Base-by-base conservation (phyloP, 2,797 vertebrate species). In the Eulemur mongoz region DNA sequence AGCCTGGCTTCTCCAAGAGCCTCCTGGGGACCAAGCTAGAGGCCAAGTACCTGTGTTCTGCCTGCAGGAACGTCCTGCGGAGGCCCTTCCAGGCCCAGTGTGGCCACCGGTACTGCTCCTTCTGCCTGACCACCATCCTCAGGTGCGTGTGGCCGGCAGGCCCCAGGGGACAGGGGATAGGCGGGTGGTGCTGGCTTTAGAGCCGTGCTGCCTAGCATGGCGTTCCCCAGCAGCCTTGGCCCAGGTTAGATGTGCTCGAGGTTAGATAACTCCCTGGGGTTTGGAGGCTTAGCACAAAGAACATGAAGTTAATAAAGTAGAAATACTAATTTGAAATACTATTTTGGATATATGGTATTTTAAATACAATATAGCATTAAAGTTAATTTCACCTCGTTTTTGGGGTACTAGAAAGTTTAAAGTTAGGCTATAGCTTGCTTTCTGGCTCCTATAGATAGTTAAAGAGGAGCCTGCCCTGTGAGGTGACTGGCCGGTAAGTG, bases 81-180 rank as follows among this genome's bases (percentile, higher is more conserved):
- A 99, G 99, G 95, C 99, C 99, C 0, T 99, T 99, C 95, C 99
- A 99, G 98, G 99, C 99, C 0, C 99, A 99, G 98, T 99, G 99
- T 0, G 99, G 99, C 32, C 99, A 99, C 93, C 99, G 99, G 82
- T 99, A 99, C 99, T 99, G 99, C 95, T 99, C 99, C 13, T 99
- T 98, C 96, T 99, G 99, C 96, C 99, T 99, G 97, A 99, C 98
- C 94, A 99, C 98, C 98, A 99, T 99, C 90, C 99, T 99, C 98
- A 99, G 99, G 99, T 99, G 98, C 11, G 50, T 5, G 98, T 79
- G 69, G 35, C 7, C 12, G 4, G 30, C 43, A 25, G 0, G 0
- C 73, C 0, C 0, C 12, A 1, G 20, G 23, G 45, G 57, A 13
- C 43, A 4, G 32, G 61, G 32, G 63, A 7, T 5, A 4, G 12